phyloP scores from a whole-genome alignment of 2,797 vertebrate species.

The Alca torda region DNA sequence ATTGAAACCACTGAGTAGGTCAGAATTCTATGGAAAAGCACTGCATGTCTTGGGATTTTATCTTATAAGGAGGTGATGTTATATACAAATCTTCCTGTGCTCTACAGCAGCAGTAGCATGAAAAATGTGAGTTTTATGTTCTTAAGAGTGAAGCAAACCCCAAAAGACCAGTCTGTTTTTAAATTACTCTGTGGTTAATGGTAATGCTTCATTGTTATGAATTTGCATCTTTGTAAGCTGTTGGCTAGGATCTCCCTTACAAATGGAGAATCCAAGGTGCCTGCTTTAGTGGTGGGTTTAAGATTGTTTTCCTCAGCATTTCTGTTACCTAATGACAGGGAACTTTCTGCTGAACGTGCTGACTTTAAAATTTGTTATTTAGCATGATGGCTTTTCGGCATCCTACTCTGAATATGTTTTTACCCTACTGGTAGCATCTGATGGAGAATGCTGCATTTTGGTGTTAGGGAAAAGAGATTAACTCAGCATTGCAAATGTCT shows the following conservation, averaged over 20 bases:
- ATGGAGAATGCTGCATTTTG: neutral
- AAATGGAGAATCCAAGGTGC: neutral
- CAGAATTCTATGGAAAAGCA: neutral
- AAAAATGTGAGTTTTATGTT: neutral
- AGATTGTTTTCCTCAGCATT: neutral
- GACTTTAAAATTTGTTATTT: neutral
- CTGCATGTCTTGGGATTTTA: neutral
- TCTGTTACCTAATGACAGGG: neutral
- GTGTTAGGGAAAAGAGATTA: neutral
- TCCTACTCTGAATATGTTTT: neutral
- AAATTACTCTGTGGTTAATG: neutral
- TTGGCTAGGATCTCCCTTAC: neutral
- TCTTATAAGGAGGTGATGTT: constrained; percentile 26
- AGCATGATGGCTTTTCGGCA: neutral
- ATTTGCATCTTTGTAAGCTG: neutral
- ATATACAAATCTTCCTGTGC: neutral
- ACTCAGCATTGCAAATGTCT: neutral
- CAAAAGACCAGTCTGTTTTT: neutral
- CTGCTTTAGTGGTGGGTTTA: neutral
- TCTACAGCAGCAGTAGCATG: neutral
- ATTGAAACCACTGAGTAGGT: constrained; percentile 16
- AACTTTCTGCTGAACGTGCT: neutral
- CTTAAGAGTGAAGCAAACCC: neutral
- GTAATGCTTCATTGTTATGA: neutral
- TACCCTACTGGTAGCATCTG: neutral